Evolutionary conservation across 1,140 invertebrate genomes (phyloP).

Genomic region (Hermetia illucens): DNA sequence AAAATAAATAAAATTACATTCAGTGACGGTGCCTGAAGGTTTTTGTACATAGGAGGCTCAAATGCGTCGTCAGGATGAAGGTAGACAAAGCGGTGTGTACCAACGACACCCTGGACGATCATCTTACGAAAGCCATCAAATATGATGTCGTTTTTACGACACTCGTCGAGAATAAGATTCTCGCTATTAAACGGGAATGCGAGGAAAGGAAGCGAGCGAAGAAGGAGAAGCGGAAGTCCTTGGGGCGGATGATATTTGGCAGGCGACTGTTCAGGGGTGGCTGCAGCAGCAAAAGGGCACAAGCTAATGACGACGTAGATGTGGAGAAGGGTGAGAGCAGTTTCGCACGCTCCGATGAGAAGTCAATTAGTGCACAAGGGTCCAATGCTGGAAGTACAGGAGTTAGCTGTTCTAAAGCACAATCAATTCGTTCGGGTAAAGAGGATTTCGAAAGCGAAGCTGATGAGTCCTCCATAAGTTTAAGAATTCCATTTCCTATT

Average conservation of each 20-base stretch:
- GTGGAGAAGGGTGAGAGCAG: not conserved
- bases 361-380: too few relatives aligned
- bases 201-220: constrained; percentile 25
- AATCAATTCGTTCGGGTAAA: too few relatives aligned
- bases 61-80: too few relatives aligned
- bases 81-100: constrained; percentile 29
- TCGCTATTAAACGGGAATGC: constrained; percentile 26
- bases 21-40: too few relatives aligned
- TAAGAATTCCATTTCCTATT: too few relatives aligned
- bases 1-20: too few relatives aligned
- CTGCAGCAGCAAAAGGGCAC: not conserved
- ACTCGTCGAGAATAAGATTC: constrained; percentile 27
- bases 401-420: too few relatives aligned
- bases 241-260: constrained; percentile 20
- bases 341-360: not conserved
- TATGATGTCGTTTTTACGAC: constrained; percentile 25
- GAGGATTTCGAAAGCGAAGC: too few relatives aligned
- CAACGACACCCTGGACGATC: constrained; percentile 19
- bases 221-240: constrained; percentile 19
- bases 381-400: too few relatives aligned
- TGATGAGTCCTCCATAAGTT: too few relatives aligned
- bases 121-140: constrained; percentile 21
- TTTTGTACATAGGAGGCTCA: too few relatives aligned
- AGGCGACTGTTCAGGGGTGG: constrained; percentile 8
- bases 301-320: not conserved